Percentiles rank a stretch among this genome's conserved stretches.
phyloP scores from a whole-genome alignment of 2,113 vertebrate species.

The Amphilophus citrinellus region DNA sequence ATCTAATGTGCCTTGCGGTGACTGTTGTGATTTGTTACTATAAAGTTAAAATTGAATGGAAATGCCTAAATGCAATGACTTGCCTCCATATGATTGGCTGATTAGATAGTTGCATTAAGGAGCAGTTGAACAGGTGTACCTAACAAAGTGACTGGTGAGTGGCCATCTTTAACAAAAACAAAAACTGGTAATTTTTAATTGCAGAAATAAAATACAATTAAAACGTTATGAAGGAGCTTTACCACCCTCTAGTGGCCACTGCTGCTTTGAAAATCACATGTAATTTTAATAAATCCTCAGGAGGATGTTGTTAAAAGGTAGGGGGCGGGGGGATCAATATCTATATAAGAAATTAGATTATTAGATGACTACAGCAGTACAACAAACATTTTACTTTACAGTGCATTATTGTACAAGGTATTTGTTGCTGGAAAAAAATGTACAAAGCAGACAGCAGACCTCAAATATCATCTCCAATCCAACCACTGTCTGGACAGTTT shows the following conservation, averaged over 20 bases:
- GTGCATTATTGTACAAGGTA: slow-evolving; percentile 73
- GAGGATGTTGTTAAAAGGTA: not conserved
- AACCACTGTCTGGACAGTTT: slow-evolving; percentile 48
- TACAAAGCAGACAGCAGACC: slow-evolving; percentile 81
- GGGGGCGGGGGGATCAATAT: too few species aligned
- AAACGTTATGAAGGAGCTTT: not conserved
- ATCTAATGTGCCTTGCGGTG: too few species aligned
- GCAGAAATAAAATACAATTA: not conserved
- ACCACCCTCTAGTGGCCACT: slow-evolving; percentile 55
- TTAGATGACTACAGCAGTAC: slow-evolving; percentile 33
- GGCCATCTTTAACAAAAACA: not conserved
- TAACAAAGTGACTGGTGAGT: not conserved
- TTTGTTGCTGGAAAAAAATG: slow-evolving; percentile 69
- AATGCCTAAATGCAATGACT: not conserved
- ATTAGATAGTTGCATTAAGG: not conserved
- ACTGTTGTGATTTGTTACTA: too few species aligned
- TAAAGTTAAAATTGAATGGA: too few species aligned
- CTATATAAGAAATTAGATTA: not conserved
- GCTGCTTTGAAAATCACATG: not conserved
- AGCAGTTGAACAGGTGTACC: not conserved
- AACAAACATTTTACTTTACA: slow-evolving; percentile 83
- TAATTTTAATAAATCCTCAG: not conserved
- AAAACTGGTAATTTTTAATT: not conserved
- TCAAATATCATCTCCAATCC: slow-evolving; percentile 75
- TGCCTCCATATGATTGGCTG: not conserved